These are phyloP conservation scores for Drosophila elegans DNA, from an alignment of 1,140 invertebrate species.

Conservation along the genomic window DNA sequence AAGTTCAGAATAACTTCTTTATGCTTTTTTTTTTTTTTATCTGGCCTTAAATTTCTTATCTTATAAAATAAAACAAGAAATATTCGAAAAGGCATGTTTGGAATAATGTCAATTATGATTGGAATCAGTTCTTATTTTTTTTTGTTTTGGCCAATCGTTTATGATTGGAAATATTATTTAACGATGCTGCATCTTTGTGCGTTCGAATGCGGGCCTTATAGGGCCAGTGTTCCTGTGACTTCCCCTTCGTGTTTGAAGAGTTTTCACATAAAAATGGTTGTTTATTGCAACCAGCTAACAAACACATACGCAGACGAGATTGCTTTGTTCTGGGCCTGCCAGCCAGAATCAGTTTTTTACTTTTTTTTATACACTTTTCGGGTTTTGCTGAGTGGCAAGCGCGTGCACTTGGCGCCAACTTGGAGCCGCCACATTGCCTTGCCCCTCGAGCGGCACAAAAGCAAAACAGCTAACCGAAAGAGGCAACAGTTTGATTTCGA, in stretches of 20 bases:
- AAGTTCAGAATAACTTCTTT: too few species aligned
- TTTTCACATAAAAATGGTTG: constrained; percentile 52
- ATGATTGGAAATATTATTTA: constrained; percentile 51
- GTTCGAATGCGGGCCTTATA: constrained; percentile 27
- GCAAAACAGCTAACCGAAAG: constrained; percentile 24
- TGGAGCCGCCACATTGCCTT: constrained; percentile 47
- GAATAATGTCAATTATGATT: constrained; percentile 25
- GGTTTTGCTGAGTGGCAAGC: constrained; percentile 49
- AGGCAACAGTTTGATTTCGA: constrained; percentile 49
- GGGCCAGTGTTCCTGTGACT: constrained; percentile 20
- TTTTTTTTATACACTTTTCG: constrained; percentile 18
- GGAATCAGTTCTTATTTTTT: constrained; percentile 4
- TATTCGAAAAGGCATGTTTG: background rate
- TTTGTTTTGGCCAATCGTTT: constrained; percentile 9
- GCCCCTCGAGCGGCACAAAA: constrained; percentile 28
- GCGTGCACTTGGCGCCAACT: constrained; percentile 71
- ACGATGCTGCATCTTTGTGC: constrained; percentile 23
- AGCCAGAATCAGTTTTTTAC: constrained; percentile 14
- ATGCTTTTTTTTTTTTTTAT: background rate
- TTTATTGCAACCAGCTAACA: constrained; percentile 47
- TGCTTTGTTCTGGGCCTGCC: constrained; percentile 39
- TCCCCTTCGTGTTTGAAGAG: constrained; percentile 51
- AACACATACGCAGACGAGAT: constrained; percentile 22
- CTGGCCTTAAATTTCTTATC: background rate
- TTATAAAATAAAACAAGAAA: background rate